Base-by-base conservation (phyloP, 2,113 vertebrate genomes). In the Tympanuchus pallidicinctus region DNA sequence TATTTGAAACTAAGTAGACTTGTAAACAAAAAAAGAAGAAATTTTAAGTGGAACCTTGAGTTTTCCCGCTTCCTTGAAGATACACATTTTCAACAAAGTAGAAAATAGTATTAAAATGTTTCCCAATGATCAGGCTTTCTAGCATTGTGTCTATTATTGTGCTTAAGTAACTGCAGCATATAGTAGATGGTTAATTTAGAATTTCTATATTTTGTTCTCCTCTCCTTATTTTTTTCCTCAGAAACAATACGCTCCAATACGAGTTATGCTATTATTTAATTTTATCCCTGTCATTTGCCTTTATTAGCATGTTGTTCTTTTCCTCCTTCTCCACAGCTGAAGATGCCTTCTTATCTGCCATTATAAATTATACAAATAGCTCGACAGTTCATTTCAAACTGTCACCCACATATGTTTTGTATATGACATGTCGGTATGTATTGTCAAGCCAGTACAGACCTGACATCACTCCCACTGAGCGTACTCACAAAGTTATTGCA, bases 321-420 rank as follows among this genome's bases (percentile, higher is more conserved):
- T 25, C 30, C 4, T 82, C 6, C 78, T 65, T 84, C 27, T 85
- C 83, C 90, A 25, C 97, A 99, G 99, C 99, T 82, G 99, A 99
- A 97, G 99, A 99, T 96, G 98, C 99, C 81, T 99, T 99, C 97
- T 98, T 99, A 82, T 99, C 99, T 5, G 99, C 99, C 92, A 98
- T 99, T 95, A 99, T 99, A 97, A 99, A 99, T 96, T 99, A 99
- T 94, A 99, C 99, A 43, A 99, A 99, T 96, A 99, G 99, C 97
- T 99, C 99, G 0, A 99, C 99, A 4, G 99, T 99, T 30, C 99
- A 99, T 95, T 99, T 99, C 96, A 99, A 99, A 73, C 97, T 99
- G 50, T 99, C 99, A 0, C 99, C 99, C 65, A 99, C 99, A 0
- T 99, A 99, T 4, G 99, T 99, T 40, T 94, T 99, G 47, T 99